A percentile compares a stretch with the other conserved stretches of the same genome.
These are phyloP conservation scores for Micromussa lordhowensis DNA, from an alignment of 92 coral and sea anemone genomes.

Conservation along the genomic window DNA sequence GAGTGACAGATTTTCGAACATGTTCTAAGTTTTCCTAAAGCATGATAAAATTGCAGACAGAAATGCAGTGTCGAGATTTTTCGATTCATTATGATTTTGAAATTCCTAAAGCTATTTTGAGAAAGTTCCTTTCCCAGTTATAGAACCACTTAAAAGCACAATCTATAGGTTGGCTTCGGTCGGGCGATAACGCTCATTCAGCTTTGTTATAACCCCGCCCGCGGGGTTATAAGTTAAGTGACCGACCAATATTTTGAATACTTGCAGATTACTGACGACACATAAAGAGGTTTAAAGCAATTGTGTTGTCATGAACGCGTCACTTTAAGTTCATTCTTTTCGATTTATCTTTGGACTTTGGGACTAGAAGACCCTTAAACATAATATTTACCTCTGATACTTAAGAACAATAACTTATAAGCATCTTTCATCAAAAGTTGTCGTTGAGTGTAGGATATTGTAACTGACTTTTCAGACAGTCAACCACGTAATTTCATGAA, in stretches of 20 bases:
- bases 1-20: not conserved
- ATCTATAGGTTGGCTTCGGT: not conserved
- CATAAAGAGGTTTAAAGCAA: not conserved
- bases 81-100: not conserved
- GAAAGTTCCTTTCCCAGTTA: conserved; percentile 11
- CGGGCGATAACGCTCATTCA: not conserved
- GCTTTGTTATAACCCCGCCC: conserved; percentile 1
- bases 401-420: not conserved
- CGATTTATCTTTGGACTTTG: not conserved
- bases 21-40: not conserved
- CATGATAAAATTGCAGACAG: not conserved
- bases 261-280: conserved; percentile 14
- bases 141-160: not conserved
- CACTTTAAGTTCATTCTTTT: not conserved
- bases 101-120: conserved; percentile 3
- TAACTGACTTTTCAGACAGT: too few species aligned
- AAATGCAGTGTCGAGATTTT: not conserved
- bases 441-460: too few species aligned
- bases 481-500: too few species aligned
- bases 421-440: not conserved
- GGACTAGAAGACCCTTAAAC: not conserved
- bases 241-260: conserved; percentile 32
- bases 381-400: not conserved
- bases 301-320: conserved; percentile 1
- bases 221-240: not conserved